Percentiles rank a stretch among this genome's conserved stretches.
These are phyloP conservation scores for Sterrhoptilus dennistouni DNA, from an alignment of 2,113 vertebrate species.

Conservation along the genomic window DNA sequence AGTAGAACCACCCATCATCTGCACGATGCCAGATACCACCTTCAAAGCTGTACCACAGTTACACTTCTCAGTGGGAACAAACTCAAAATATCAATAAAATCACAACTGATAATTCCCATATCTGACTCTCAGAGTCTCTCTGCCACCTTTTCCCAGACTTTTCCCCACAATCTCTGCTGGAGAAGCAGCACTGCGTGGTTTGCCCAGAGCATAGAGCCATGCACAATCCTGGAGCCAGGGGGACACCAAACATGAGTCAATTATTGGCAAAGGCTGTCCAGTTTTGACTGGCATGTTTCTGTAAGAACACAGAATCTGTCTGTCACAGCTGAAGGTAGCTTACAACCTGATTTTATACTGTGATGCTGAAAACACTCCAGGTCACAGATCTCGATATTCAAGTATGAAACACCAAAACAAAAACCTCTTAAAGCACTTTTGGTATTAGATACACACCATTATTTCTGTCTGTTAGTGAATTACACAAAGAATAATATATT, in stretches of 20 bases:
- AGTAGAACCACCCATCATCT: not conserved
- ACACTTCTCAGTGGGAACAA: not conserved
- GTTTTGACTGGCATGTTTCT: not conserved
- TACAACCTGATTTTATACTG: not conserved
- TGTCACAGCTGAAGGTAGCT: not conserved
- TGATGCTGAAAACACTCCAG: not conserved
- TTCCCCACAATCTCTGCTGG: not conserved
- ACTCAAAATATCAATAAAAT: not conserved
- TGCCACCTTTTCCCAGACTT: not conserved
- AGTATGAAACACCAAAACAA: not conserved
- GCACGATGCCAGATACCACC: not conserved
- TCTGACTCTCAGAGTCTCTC: not conserved
- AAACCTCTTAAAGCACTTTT: not conserved
- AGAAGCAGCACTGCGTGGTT: not conserved
- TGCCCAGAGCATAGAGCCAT: not conserved
- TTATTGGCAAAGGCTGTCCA: not conserved
- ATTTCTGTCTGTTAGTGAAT: not conserved
- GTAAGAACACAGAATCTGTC: not conserved
- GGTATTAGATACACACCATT: not conserved
- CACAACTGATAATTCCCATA: not conserved
- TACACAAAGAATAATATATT: not conserved
- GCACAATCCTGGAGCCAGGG: not conserved
- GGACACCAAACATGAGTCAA: rapidly evolving
- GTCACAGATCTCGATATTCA: not conserved
- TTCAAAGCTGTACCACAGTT: not conserved